Base-by-base conservation (phyloP, 2,888 invertebrate species). In the Oligia latruncula region DNA sequence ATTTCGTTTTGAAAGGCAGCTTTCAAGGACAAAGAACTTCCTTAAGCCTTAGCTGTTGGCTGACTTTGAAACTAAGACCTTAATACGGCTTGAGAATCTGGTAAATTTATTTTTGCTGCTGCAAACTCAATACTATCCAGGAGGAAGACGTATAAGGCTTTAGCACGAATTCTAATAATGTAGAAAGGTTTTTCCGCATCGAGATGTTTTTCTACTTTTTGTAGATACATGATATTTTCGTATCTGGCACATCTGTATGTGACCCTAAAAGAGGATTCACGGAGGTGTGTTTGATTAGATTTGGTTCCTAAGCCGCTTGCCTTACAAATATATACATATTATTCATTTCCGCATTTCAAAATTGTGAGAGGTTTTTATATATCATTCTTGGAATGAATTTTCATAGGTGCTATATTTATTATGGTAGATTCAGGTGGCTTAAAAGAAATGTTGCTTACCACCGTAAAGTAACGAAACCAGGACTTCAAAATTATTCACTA, bases 101-200 rank as follows among this genome's bases (percentile, higher is more conserved):
- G 23, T n/a, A 40, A 67, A 55, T 68, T 84, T 77, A 74, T 72
- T 80, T 74, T 66, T 67, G 13, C 58, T 15, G n/a, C 29, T 52
- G 40, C 20, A 15, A 76, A 23, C 13, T 65, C 67, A 67, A 60
- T 71, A 66, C 52, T 71, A 29, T 71, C 60, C 29, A 4, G 60
- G 0, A 64, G 49, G 20, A 67, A 58, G 23, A 17, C 43, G 40
- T 77, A 23, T 67, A 71, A 78, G 40, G 66, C 70, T 84, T 74
- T 73, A 46, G 17, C 8, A 46, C 4, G 49, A 40, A 71, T 68
- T 62, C 35, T 66, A 72, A 75, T 78, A 78, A 58, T 58, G 49
- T 75, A 64, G 29, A 87, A 49, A 87, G 71, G 78, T 82, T 83
- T 71, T n/a, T 43, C 43, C n/a, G 43, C 58, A 58, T 62, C 11